A percentile compares a stretch with the other conserved stretches of the same genome.
Conservation (phyloP, 2,888 invertebrate genomes). For the Drosophila neonasuta region DNA sequence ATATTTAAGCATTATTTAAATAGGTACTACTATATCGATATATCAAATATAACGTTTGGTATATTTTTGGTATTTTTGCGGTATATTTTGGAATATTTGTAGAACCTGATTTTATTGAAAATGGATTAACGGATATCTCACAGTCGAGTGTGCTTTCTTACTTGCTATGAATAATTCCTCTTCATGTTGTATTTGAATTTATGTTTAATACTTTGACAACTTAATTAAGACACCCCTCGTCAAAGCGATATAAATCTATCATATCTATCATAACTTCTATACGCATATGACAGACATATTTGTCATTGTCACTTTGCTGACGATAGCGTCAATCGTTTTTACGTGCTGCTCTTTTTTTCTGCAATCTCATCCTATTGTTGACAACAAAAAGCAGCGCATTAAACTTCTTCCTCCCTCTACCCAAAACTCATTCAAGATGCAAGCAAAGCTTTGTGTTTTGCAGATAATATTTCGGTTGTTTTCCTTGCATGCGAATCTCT, state of each 20-base stretch:
- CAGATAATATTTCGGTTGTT: not conserved
- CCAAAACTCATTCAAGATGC: not conserved
- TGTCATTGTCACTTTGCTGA: not conserved
- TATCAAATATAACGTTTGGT: no score
- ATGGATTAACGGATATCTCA: no score
- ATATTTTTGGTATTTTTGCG: no score
- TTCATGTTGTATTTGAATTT: not conserved
- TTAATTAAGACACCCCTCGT: not conserved
- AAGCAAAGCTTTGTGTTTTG: not conserved
- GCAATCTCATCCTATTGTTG: not conserved
- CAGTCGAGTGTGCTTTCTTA: no score
- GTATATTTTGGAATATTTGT: no score
- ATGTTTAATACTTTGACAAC: not conserved
- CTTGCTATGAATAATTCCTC: no score
- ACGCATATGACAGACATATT: not conserved
- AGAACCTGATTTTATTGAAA: no score
- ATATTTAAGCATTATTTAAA: no score
- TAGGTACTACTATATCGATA: no score
- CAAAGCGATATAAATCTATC: not conserved
- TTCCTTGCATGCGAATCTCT: not conserved
- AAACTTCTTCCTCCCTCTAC: not conserved
- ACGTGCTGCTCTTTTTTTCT: not conserved
- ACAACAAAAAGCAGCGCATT: not conserved
- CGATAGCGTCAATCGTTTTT: not conserved
- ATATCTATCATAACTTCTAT: slow-evolving; percentile 2